Percentiles rank a stretch among this genome's conserved stretches.
Evolutionary conservation across 2,888 invertebrate genomes (phyloP).

Genomic region (Pachymerium ferrugineum): DNA sequence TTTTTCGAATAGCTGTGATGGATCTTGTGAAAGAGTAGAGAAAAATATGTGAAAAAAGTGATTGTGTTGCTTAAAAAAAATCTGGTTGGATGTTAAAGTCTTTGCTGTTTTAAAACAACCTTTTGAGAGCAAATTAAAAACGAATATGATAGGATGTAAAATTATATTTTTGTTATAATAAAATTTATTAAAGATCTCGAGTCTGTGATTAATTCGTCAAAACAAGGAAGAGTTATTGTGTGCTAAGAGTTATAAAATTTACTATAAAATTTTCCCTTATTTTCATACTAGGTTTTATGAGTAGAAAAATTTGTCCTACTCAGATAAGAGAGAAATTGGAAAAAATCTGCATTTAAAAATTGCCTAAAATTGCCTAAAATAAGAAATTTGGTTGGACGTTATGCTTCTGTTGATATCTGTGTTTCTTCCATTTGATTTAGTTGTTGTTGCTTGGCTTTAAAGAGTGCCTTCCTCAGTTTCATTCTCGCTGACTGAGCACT

Average conservation of each 20-base stretch:
- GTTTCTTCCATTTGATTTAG: neutral
- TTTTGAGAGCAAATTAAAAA: constrained; percentile 21
- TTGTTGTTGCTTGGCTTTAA: constrained; percentile 27
- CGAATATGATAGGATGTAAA: constrained; percentile 4
- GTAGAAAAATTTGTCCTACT: neutral
- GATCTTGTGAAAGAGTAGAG: constrained; percentile 21
- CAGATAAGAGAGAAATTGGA: no score
- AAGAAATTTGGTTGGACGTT: neutral
- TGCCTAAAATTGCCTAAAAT: neutral
- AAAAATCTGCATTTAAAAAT: neutral
- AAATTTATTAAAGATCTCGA: constrained; percentile 18
- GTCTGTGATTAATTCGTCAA: neutral
- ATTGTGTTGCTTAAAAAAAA: constrained; percentile 12
- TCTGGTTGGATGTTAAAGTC: constrained; percentile 10
- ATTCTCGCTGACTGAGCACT: neutral
- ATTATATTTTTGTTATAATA: constrained; percentile 21
- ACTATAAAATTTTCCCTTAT: neutral
- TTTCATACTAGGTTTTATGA: no score
- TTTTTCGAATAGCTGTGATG: constrained; percentile 21
- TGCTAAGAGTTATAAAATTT: neutral
- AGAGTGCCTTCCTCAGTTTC: constrained; percentile 14
- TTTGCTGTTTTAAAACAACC: constrained; percentile 21
- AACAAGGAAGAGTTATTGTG: neutral
- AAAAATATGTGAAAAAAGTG: neutral
- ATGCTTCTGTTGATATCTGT: neutral